Percentiles rank a stretch among this genome's conserved stretches.
These are phyloP conservation scores for Chloroceryle aenea DNA, from an alignment of 2,113 vertebrate genomes.

Conservation along the genomic window DNA sequence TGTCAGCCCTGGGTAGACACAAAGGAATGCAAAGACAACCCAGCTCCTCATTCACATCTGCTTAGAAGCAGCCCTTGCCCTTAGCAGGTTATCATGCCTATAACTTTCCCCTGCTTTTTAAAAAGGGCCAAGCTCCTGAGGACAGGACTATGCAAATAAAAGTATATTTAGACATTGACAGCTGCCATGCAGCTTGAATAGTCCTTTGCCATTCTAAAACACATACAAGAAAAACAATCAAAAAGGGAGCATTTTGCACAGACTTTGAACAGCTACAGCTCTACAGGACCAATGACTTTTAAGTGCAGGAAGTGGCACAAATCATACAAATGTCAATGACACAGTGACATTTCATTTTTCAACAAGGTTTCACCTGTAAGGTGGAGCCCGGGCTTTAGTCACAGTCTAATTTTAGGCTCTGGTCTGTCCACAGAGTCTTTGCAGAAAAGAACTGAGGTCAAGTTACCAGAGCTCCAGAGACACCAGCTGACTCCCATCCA, in stretches of 20 bases:
- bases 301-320: rapidly evolving
- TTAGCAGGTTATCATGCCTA: background rate
- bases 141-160: background rate
- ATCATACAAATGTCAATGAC: background rate
- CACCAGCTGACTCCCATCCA: background rate
- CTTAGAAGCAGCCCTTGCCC: background rate
- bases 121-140: background rate
- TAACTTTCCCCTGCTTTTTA: background rate
- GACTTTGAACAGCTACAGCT: background rate
- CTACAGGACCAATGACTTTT: background rate
- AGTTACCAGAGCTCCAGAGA: background rate
- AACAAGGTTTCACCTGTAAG: background rate
- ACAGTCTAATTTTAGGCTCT: background rate
- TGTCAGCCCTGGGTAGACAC: background rate
- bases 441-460: background rate
- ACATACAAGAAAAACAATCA: background rate
- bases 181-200: background rate
- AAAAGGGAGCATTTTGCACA: background rate
- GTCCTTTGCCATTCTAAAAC: background rate
- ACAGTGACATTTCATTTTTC: background rate
- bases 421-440: background rate
- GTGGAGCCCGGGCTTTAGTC: background rate
- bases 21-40: background rate
- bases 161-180: background rate
- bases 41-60: rapidly evolving